Evolutionary conservation across 2,888 invertebrate species (phyloP).

Genomic region (Sinotaia quadrata): DNA sequence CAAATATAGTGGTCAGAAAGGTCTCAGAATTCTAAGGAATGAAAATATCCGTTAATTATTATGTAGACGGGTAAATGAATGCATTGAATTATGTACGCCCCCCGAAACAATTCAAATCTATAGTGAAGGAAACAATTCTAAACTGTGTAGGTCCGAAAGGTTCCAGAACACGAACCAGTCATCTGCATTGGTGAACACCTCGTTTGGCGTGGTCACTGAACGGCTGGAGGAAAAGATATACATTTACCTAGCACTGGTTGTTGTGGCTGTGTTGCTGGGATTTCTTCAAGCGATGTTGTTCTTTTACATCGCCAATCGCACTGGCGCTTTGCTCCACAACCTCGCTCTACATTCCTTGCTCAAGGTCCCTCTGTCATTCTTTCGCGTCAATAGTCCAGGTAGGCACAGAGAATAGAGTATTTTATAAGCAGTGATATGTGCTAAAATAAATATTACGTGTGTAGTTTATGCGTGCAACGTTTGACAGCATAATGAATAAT

Average conservation of each 20-base stretch:
- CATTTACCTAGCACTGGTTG: slow-evolving; percentile 47
- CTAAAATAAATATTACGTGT: too few relatives aligned
- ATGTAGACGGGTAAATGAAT: too few relatives aligned
- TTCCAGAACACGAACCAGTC: slow-evolving; percentile 30
- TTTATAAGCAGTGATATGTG: too few relatives aligned
- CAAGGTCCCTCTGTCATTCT: slow-evolving; percentile 47
- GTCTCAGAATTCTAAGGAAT: too few relatives aligned
- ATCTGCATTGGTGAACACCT: slow-evolving; percentile 12
- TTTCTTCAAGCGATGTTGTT: slow-evolving; percentile 47
- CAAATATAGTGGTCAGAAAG: too few relatives aligned
- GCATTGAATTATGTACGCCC: neutral
- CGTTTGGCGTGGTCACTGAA: slow-evolving; percentile 10
- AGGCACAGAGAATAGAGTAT: too few relatives aligned
- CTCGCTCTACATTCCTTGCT: slow-evolving; percentile 44
- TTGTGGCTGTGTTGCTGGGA: slow-evolving; percentile 41
- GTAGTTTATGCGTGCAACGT: too few relatives aligned
- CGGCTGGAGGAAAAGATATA: slow-evolving; percentile 41
- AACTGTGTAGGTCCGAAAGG: slow-evolving; percentile 42
- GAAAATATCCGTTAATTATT: too few relatives aligned
- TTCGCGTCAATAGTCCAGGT: slow-evolving; percentile 44
- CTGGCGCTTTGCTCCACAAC: slow-evolving; percentile 43
- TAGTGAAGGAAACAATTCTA: neutral
- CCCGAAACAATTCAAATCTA: too few relatives aligned
- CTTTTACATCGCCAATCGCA: slow-evolving; percentile 43
- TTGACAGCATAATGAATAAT: too few relatives aligned